These are phyloP conservation scores for Meandrusa payeni DNA, from an alignment of 2,888 invertebrate species.

Conservation along the genomic window DNA sequence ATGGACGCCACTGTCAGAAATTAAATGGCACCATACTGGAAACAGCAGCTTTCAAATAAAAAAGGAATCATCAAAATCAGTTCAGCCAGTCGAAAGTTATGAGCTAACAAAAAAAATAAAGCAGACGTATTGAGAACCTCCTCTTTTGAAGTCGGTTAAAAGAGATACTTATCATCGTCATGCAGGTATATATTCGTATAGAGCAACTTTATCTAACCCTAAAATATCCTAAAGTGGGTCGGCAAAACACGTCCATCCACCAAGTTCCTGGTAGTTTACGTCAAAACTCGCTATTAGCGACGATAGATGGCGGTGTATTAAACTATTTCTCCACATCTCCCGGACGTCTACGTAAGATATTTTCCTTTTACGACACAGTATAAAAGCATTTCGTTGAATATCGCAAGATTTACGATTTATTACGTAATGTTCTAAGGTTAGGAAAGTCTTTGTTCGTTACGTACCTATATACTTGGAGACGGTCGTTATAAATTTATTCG, in stretches of 20 bases:
- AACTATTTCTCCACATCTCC: slow-evolving; percentile 42
- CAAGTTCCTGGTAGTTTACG: slow-evolving; percentile 49
- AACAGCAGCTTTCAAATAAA: too few relatives aligned
- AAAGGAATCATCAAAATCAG: too few relatives aligned
- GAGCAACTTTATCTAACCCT: neutral
- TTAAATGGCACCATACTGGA: too few relatives aligned
- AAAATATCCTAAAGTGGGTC: too few relatives aligned
- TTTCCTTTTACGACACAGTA: slow-evolving; percentile 48
- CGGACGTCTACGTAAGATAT: slow-evolving; percentile 34
- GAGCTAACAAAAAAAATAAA: too few relatives aligned
- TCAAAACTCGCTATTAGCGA: slow-evolving; percentile 61
- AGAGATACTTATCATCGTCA: too few relatives aligned
- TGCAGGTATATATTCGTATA: too few relatives aligned
- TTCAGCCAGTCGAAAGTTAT: too few relatives aligned
- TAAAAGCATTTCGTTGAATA: slow-evolving; percentile 49
- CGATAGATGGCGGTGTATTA: slow-evolving; percentile 69
- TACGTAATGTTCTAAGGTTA: slow-evolving; percentile 10
- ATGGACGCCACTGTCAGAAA: too few relatives aligned
- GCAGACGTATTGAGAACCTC: too few relatives aligned
- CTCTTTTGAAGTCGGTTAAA: too few relatives aligned
- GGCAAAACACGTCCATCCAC: slow-evolving; percentile 57
- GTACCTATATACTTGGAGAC: slow-evolving; percentile 7
- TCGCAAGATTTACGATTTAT: slow-evolving; percentile 29
- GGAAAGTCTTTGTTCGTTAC: slow-evolving; percentile 8
- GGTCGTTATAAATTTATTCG: slow-evolving; percentile 8